These are phyloP conservation scores for Drosophila pseudotakahashii DNA, from an alignment of 2,888 invertebrate species.

Conservation along the genomic window DNA sequence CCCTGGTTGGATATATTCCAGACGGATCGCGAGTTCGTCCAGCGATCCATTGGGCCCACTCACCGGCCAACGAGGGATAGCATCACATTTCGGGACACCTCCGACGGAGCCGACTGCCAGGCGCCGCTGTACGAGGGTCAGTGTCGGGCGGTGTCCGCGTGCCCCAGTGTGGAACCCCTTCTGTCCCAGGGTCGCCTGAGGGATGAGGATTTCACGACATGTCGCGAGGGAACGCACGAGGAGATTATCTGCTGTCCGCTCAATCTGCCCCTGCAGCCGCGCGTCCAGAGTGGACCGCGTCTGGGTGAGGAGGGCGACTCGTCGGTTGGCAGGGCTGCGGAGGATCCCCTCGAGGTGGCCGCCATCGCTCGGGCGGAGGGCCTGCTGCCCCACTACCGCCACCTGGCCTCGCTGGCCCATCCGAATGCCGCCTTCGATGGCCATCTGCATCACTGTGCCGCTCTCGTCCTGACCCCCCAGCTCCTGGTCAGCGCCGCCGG, in stretches of 20 bases:
- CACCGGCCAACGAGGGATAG: background rate
- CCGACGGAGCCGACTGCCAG: constrained; percentile 27
- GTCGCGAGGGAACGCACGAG: constrained; percentile 52
- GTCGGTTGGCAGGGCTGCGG: no score
- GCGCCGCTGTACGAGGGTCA: constrained; percentile 65
- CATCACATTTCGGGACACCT: constrained; percentile 9
- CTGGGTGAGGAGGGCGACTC: background rate
- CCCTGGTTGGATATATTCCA: constrained; percentile 60
- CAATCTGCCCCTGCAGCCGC: constrained; percentile 56
- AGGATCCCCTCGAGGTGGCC: constrained; percentile 13
- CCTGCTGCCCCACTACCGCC: constrained; percentile 51
- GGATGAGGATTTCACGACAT: constrained; percentile 53
- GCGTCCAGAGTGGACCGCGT: constrained; percentile 16
- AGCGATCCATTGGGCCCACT: background rate
- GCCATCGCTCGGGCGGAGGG: constrained; percentile 14
- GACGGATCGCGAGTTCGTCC: constrained; percentile 53
- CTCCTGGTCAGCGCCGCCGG: constrained; percentile 57
- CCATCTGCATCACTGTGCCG: constrained; percentile 59
- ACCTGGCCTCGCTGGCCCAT: constrained; percentile 61
- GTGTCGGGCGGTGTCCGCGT: constrained; percentile 50
- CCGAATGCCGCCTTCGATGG: constrained; percentile 64
- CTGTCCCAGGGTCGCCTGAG: constrained; percentile 50
- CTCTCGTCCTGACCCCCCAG: constrained; percentile 45
- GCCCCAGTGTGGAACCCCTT: constrained; percentile 44
- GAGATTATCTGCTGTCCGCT: constrained; percentile 69